Base-by-base conservation (phyloP, 2,113 vertebrate genomes). In the Benitochromis conjunctus region DNA sequence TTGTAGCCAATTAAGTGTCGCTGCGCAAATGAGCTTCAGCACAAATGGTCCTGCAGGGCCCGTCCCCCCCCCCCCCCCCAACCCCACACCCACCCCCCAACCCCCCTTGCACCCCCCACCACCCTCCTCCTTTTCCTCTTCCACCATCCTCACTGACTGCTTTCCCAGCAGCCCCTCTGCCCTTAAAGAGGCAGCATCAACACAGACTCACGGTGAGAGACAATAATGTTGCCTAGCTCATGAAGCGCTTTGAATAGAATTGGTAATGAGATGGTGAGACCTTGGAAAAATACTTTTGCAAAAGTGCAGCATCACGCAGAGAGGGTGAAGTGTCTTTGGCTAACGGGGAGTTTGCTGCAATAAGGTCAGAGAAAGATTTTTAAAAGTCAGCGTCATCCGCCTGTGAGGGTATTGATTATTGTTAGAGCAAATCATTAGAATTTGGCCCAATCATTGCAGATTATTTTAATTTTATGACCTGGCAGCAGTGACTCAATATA, bases 1-100 rank as follows among this genome's bases (percentile, higher is more conserved):
- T 98, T 98, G 98, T 97, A 98, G 98, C 98, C 98, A 99, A 99
- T 99, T 98, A 99, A 98, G 97, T 99, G 98, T 96, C 97, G 96
- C 97, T 97, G 98, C 96, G 97, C 97, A 98, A 98, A 99, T 98
- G 98, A 99, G 97, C 97, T 97, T 96, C 97, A 97, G 96, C 97
- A 97, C 98, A 41, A 41, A 41, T 41, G 38, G 41, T 43, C 41
- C 56, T 58, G 21, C 21, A 56, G 55, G 55, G 55, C 57, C 26
- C 57, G 14, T 18, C 38, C 19, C 62, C 3, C 7, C 11, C 24
- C 6, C 31, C 9, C 26, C 16, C 6, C 3, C 74, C 26, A 26
- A 26, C 26, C 3, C 26, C 26, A 26, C 26, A 26, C 26, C 26
- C 26, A 26, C 26, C 26, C 26, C 26, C 26, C 26, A 26, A 26